These are phyloP conservation scores for Caenorhabditis japonica DNA, from an alignment of 2,888 invertebrate species.

Conservation along the genomic window DNA sequence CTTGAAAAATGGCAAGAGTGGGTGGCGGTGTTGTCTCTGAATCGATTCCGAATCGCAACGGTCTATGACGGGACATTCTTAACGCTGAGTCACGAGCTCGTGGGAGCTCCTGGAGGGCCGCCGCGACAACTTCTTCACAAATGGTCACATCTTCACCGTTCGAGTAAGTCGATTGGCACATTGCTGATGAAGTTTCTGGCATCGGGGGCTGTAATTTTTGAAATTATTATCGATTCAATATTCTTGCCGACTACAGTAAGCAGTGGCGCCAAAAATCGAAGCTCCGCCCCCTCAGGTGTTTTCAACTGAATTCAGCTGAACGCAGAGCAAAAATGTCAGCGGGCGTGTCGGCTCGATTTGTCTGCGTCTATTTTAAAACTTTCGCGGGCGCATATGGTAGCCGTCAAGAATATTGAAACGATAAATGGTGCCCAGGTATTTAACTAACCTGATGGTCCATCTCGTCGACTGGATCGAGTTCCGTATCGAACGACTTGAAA, in stretches of 20 bases:
- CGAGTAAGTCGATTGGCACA: conserved; percentile 40
- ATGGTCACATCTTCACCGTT: conserved; percentile 48
- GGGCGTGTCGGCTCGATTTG: too few species aligned
- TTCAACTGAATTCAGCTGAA: too few species aligned
- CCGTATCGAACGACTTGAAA: conserved; percentile 66
- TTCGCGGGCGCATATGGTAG: too few species aligned
- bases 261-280: too few species aligned
- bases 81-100: conserved; percentile 26
- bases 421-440: too few species aligned
- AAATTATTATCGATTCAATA: too few species aligned
- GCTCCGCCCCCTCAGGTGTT: too few species aligned
- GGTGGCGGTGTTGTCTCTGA: conserved; percentile 35
- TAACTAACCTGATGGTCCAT: conserved; percentile 34
- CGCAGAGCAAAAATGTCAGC: too few species aligned
- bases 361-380: too few species aligned
- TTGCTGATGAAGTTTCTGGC: conserved; percentile 34
- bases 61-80: conserved; percentile 57
- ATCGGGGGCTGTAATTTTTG: conserved; percentile 14
- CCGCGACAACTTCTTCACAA: conserved; percentile 23
- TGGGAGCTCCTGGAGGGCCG: neutral
- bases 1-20: conserved; percentile 59
- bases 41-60: conserved; percentile 45
- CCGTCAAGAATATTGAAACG: too few species aligned
- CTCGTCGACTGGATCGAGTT: conserved; percentile 62
- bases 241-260: too few species aligned